Evolutionary conservation across 2,113 vertebrate species (phyloP).

Genomic region (Sminthopsis crassicaudata): DNA sequence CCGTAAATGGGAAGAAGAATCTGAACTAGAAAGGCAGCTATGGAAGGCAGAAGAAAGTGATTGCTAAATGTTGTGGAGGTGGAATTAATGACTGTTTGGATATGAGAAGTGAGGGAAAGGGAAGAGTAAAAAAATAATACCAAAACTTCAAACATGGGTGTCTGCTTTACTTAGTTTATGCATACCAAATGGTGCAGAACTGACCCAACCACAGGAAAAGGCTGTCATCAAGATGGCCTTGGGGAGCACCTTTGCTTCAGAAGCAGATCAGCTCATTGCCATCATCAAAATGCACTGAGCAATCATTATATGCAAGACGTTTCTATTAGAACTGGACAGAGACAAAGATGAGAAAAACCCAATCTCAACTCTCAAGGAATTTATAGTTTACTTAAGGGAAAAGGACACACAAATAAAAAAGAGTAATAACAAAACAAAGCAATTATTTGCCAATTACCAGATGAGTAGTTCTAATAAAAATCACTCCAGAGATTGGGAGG

Average conservation of each 20-base stretch:
- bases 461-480: not conserved
- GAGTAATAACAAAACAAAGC: not conserved
- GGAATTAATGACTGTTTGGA: not conserved
- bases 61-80: not conserved
- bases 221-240: too few species aligned
- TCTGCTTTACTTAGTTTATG: not conserved
- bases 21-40: not conserved
- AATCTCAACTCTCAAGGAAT: not conserved
- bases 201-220: not conserved
- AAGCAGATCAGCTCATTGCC: not conserved
- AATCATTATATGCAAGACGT: not conserved
- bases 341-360: not conserved
- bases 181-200: not conserved
- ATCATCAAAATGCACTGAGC: not conserved
- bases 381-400: slow-evolving; percentile 3
- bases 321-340: not conserved
- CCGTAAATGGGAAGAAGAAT: not conserved
- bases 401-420: not conserved
- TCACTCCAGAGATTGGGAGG: not conserved
- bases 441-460: not conserved
- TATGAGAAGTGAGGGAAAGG: not conserved
- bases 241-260: not conserved
- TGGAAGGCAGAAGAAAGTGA: not conserved
- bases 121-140: not conserved
- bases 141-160: not conserved